Base-by-base conservation (phyloP, 2,797 vertebrate species). In the Margarornis squamiger region DNA sequence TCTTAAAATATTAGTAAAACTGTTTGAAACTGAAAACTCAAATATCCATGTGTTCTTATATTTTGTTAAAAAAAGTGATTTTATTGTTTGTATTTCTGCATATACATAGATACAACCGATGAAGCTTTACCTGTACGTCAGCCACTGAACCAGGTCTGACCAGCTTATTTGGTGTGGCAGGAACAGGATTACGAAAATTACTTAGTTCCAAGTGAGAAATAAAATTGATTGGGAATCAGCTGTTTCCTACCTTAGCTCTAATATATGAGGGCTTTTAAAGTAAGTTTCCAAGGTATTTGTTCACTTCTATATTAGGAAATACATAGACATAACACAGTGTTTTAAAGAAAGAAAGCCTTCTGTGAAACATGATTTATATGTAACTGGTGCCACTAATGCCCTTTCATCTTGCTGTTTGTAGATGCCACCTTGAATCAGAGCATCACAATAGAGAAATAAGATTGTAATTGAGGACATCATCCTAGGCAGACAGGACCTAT, bases 361-460 rank as follows among this genome's bases (percentile, higher is more conserved):
- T 75, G 57, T 9, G 18, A 61, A 75, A 82, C 18, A 19, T 34
- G 38, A n/a, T 77, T 86, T 83, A 34, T 38, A 30, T 20, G 91
- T 74, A 63, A 63, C 12, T 52, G 26, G 14, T 83, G 51, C 18
- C 4, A 7, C 14, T 27, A 14, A 4, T 82, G 51, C 27, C 22
- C 30, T 54, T 71, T 71, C 18, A 63, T 57, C 77, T 80, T 74
- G 15, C 15, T 10, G 54, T 93, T 91, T 59, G 43, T 78, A 75
- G 83, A 68, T 21, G 12, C 2, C 4, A 45, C 61, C 29, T 59
- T 90, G 52, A 82, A 76, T 73, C 43, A 72, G 23, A 82, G 61
- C n/a, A 55, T 39, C 0, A 0, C 26, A 45, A 45, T 7, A 66
- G n/a, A n/a, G 21, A 22, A n/a, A 19, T 10, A 36, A 78, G 54